Base-by-base conservation (phyloP, 2,797 vertebrate genomes). In the Naso thynnoides region DNA sequence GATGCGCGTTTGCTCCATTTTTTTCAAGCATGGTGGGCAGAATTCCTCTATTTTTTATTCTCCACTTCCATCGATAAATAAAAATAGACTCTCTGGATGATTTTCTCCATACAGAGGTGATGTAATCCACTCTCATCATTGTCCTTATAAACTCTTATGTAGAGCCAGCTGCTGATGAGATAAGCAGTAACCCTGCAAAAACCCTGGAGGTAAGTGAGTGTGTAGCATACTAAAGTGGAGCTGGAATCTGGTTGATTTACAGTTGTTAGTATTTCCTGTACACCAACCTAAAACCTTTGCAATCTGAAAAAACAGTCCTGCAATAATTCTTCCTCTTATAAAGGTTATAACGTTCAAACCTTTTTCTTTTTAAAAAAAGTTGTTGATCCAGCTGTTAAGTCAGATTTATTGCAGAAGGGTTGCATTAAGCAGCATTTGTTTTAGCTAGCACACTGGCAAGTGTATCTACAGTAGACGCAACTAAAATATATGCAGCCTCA, bases 81-180 rank as follows among this genome's bases (percentile, higher is more conserved):
- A 62, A 70, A 61, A 55, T 27, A 53, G 14, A 61, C 27, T 36
- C 18, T 49, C 50, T 48, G n/a, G 8, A 21, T 55, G 15, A 27
- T 1, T 48, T 48, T 56, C 52, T 42, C 36, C 16, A 6, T 19
- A 68, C 36, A 71, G 27, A 45, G n/a, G 1, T 6, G 38, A 58
- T n/a, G 19, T 49, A 26, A 69, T 73, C 41, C 45, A 61, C 53
- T 41, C 31, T 70, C 50, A 29, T 36, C 47, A 36, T 36, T n/a
- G 31, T 66, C 21, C 55, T 47, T 38, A 70, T 23, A 56, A 23
- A 49, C 23, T 8, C 38, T 15, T 1, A 0, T 36, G n/a, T 48
- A 38, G 24, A 47, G 54, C 58, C 60, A 52, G 41, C 47, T 21
- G 52, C 74, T 81, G 69, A 58, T 78, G 56, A 53, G 47, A 71